phyloP scores from a whole-genome alignment of 2,797 vertebrate genomes.

The Eleutherodactylus coqui region DNA sequence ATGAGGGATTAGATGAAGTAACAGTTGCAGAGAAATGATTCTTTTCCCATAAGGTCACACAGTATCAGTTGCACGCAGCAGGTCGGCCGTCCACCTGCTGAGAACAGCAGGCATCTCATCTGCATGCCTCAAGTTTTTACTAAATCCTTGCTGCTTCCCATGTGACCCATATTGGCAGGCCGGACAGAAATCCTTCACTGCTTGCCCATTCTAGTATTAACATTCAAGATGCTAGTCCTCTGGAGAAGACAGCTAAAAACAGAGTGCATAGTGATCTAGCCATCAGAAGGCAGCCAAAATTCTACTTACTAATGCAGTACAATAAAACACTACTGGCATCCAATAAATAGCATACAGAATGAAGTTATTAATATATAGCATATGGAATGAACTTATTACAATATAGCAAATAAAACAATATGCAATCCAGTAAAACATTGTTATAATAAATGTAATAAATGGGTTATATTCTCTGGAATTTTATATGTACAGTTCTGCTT shows the following conservation, averaged over 20 bases:
- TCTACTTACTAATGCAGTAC: neutral
- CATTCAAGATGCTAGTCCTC: conserved; percentile 57
- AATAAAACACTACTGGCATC: neutral
- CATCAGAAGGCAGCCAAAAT: neutral
- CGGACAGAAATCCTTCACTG: conserved; percentile 54
- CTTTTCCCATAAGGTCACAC: conserved; percentile 61
- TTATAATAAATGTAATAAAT: no score
- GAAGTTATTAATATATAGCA: neutral
- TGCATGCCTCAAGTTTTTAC: conserved; percentile 58
- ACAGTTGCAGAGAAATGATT: conserved; percentile 49
- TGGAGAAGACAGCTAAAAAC: conserved; percentile 22
- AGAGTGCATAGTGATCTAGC: neutral
- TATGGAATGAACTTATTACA: neutral
- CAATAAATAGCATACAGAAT: neutral
- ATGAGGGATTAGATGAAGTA: conserved; percentile 41
- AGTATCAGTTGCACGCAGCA: conserved; percentile 55
- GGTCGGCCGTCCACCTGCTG: conserved; percentile 60
- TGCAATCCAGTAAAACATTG: no score
- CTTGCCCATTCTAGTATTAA: conserved; percentile 49
- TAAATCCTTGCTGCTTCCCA: conserved; percentile 57
- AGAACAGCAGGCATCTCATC: conserved; percentile 59
- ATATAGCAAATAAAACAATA: neutral
- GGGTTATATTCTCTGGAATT: no score
- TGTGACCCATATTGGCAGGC: conserved; percentile 50
- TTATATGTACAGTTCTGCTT: no score